Evolutionary conservation across 2,797 vertebrate genomes (phyloP).

Genomic region (Eremophila alpestris): DNA sequence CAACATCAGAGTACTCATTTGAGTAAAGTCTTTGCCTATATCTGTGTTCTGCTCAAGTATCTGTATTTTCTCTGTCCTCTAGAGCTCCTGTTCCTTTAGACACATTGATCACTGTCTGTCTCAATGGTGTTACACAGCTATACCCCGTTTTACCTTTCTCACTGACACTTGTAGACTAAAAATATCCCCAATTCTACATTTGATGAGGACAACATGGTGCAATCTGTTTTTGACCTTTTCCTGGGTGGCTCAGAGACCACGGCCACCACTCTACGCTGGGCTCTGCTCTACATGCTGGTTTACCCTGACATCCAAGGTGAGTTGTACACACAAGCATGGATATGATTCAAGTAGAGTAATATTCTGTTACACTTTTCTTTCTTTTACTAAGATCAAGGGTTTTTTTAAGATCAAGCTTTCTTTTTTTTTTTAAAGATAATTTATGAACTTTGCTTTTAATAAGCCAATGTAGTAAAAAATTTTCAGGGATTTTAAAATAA

Average conservation of each 20-base stretch:
- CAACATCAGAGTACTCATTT: background rate
- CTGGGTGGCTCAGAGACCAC: conserved; percentile 55
- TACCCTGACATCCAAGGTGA: conserved; percentile 49
- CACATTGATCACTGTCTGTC: background rate
- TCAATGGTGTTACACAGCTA: background rate
- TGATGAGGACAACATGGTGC: conserved; percentile 59
- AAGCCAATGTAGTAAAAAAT: background rate
- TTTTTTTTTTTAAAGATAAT: background rate
- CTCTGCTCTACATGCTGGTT: conserved; percentile 45
- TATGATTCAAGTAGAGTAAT: background rate
- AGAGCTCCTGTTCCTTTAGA: background rate
- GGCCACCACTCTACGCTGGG: conserved; percentile 48
- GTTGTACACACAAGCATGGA: background rate
- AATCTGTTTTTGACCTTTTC: conserved; percentile 57
- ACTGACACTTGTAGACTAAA: background rate
- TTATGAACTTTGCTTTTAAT: background rate
- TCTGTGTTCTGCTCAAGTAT: background rate
- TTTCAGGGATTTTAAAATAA: background rate
- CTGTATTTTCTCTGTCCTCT: background rate
- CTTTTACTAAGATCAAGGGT: background rate
- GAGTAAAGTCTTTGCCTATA: background rate
- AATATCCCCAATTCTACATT: conserved; percentile 18
- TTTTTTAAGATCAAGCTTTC: background rate
- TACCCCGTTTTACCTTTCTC: background rate
- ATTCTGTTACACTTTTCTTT: background rate